Base-by-base conservation (phyloP, 1,140 invertebrate genomes). In the Atopsyche davidsoni region DNA sequence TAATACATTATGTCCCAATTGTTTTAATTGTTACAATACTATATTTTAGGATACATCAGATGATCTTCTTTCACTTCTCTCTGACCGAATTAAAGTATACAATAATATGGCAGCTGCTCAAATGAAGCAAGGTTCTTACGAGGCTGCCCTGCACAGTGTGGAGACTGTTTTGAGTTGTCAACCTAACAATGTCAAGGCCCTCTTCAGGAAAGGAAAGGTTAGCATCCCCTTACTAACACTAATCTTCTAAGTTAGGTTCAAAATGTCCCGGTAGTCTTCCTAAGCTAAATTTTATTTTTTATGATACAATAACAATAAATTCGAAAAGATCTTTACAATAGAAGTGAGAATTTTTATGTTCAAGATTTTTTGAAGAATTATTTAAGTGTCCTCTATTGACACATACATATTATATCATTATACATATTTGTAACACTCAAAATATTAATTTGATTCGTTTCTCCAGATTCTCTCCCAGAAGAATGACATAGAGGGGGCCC, bases 51-150 rank as follows among this genome's bases (percentile, higher is more conserved):
- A 69, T n/a, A 70, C 68, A n/a, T 75, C 80, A 60, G 63, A 68
- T 24, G 76, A 80, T 21, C 60, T 82, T 7, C 78, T 81, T 58
- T 62, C 62, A 39, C 64, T 92, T 9, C 59, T 89, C 11, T 82
- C 86, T 40, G 82, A 86, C 61, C 67, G 85, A 55, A 68, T 89
- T 10, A 88, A 86, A 65, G 83, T 87, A 3, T 85, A 83, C 57
- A 92, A 92, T 64, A 92, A 92, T 69, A 75, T 92, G 66, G 86
- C 87, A 9, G 83, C 84, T 48, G 83, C 87, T 14, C 88, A 92
- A 68, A 79, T 92, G 32, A 89, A 89, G 72, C 78, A 83, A 35
- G 77, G 83, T 59, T 80, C 83, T 0, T 89, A 78, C 61, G 85
- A 89, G 62, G 77, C 81, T 18, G 89, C 88, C 14, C 67, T 91